These are phyloP conservation scores for Eurosta solidaginis DNA, from an alignment of 1,140 invertebrate species.

Conservation along the genomic window DNA sequence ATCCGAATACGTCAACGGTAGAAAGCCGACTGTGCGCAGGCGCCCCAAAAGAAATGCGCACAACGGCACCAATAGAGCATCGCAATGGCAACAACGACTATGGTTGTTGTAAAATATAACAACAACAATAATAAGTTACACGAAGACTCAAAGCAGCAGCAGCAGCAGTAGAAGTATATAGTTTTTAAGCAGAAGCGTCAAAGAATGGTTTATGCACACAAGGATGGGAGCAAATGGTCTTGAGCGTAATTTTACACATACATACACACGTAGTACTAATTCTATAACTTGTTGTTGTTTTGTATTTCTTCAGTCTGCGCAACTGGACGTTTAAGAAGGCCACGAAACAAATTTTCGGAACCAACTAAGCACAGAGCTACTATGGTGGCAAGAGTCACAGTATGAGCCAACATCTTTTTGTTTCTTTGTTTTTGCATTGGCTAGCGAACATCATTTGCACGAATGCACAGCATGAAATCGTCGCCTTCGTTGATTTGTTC, in stretches of 20 bases:
- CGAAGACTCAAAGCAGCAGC: neutral
- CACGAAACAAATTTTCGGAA: neutral
- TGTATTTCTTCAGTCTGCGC: neutral
- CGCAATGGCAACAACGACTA: neutral
- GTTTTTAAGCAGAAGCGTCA: neutral
- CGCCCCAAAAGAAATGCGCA: constrained; percentile 45
- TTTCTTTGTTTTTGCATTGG: neutral
- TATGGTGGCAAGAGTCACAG: constrained; percentile 37
- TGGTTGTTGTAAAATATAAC: neutral
- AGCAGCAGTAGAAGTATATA: neutral
- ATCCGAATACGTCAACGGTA: constrained; percentile 59
- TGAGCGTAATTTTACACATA: too few species aligned
- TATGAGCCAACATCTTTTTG: neutral
- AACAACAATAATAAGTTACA: neutral
- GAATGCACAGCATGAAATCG: neutral
- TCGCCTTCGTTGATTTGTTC: too few species aligned
- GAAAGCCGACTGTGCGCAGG: constrained; percentile 60
- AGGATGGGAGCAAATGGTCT: neutral
- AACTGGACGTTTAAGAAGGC: neutral
- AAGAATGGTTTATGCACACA: constrained; percentile 29
- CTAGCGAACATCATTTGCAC: constrained; percentile 2
- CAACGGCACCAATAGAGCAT: constrained; percentile 19
- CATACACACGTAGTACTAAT: neutral
- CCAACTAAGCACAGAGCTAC: constrained; percentile 6
- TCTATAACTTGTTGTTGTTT: neutral